These are phyloP conservation scores for Andrena haemorrhoa DNA, from an alignment of 2,888 invertebrate species.

Conservation along the genomic window DNA sequence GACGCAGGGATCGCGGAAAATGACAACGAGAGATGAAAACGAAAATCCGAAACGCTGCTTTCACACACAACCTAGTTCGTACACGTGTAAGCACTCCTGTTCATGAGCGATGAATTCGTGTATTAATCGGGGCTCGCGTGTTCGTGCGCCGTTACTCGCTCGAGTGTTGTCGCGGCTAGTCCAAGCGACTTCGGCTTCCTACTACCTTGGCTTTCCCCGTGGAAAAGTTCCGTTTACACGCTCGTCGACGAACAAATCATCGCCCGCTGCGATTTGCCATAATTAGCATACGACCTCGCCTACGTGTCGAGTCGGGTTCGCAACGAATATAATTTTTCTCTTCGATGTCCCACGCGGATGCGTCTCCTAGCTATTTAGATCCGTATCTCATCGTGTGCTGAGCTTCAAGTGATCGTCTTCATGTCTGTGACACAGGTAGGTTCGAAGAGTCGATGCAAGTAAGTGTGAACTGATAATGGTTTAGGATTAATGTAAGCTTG, in stretches of 20 bases:
- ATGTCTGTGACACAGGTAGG: not conserved
- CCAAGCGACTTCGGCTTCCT: constrained; percentile 11
- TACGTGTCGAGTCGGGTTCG: constrained; percentile 9
- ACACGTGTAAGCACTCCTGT: constrained; percentile 9
- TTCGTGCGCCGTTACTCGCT: constrained; percentile 39
- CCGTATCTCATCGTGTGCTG: not conserved
- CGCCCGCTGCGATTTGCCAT: constrained; percentile 58
- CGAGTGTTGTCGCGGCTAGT: constrained; percentile 29
- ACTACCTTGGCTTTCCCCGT: constrained; percentile 18
- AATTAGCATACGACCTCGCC: constrained; percentile 50
- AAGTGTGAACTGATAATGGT: not conserved
- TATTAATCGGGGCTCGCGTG: constrained; percentile 39
- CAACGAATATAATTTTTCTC: not conserved
- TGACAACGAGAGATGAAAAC: not conserved
- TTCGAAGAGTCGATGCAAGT: not conserved
- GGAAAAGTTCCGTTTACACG: constrained; percentile 50
- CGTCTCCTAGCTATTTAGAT: not conserved
- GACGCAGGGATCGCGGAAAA: no score
- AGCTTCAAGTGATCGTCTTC: not conserved
- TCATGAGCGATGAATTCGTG: constrained; percentile 10
- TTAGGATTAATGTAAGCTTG: not conserved
- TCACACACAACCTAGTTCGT: not conserved
- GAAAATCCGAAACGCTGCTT: constrained; percentile 17
- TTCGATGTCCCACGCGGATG: constrained; percentile 19
- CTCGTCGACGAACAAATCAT: constrained; percentile 50